A percentile compares a stretch with the other conserved stretches of the same genome.
Evolutionary conservation across 2,797 vertebrate genomes (phyloP).

Genomic region (Channallabes apus): DNA sequence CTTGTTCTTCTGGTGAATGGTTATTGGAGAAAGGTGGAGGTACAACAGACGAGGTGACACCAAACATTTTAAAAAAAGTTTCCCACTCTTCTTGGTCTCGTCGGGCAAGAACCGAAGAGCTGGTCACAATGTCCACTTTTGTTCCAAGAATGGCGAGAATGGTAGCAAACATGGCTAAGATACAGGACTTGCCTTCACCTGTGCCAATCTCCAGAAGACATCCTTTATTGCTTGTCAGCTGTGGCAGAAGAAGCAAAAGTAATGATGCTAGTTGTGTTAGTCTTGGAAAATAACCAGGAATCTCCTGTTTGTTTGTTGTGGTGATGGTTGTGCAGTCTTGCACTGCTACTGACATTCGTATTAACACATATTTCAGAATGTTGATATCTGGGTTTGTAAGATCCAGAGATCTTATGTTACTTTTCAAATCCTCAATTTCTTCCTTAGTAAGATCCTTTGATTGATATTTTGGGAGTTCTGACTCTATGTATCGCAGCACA

Average conservation of each 20-base stretch:
- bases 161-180: conserved; percentile 55
- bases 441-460: conserved; percentile 9
- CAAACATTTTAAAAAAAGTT: conserved; percentile 53
- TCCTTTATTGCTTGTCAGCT: conserved; percentile 37
- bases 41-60: conserved; percentile 51
- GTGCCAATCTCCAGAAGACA: conserved; percentile 59
- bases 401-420: neutral
- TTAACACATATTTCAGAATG: conserved; percentile 23
- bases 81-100: conserved; percentile 55
- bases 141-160: conserved; percentile 53
- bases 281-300: conserved; percentile 43
- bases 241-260: conserved; percentile 48
- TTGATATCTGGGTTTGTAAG: conserved; percentile 14
- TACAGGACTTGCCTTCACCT: conserved; percentile 58
- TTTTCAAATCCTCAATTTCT: conserved; percentile 2
- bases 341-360: conserved; percentile 39
- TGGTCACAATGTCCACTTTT: conserved; percentile 61
- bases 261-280: conserved; percentile 42
- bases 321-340: conserved; percentile 28
- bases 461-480: conserved; percentile 35
- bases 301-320: neutral
- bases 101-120: conserved; percentile 53
- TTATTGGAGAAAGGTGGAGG: conserved; percentile 35
- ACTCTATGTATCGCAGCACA: conserved; percentile 40
- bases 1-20: conserved; percentile 17